Percentiles rank a stretch among this genome's conserved stretches.
Evolutionary conservation across 2,113 vertebrate species (phyloP).

Genomic region (Edolisoma coerulescens): DNA sequence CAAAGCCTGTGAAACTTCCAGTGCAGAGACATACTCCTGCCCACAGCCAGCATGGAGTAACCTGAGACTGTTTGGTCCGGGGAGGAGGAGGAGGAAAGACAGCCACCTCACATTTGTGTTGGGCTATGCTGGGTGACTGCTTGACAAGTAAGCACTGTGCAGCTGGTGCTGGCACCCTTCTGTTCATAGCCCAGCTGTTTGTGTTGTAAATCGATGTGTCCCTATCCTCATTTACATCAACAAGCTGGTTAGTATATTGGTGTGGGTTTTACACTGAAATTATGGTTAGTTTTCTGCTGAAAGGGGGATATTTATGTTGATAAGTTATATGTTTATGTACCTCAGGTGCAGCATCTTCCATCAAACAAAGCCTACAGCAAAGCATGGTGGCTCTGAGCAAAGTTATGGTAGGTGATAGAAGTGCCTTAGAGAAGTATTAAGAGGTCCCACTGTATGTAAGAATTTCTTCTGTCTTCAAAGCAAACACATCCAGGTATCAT

Average conservation of each 20-base stretch:
- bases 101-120: neutral
- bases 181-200: neutral
- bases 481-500: neutral
- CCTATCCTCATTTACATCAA: neutral
- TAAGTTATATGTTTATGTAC: neutral
- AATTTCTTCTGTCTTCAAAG: neutral
- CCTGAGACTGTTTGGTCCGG: neutral
- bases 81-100: neutral
- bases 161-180: neutral
- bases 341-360: neutral
- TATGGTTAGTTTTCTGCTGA: neutral
- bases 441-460: neutral
- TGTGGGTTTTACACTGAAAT: neutral
- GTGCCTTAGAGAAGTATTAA: neutral
- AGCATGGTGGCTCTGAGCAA: neutral
- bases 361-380: neutral
- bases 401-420: neutral
- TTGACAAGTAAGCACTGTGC: neutral
- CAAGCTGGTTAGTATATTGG: neutral
- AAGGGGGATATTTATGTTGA: neutral
- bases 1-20: conserved; percentile 17
- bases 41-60: neutral
- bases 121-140: neutral
- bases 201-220: neutral
- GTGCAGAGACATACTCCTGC: neutral